Evolutionary conservation across 2,888 invertebrate genomes (phyloP), one percentile per base, ranked within the genome.

Genomic region (Tenodera sinensis): DNA sequence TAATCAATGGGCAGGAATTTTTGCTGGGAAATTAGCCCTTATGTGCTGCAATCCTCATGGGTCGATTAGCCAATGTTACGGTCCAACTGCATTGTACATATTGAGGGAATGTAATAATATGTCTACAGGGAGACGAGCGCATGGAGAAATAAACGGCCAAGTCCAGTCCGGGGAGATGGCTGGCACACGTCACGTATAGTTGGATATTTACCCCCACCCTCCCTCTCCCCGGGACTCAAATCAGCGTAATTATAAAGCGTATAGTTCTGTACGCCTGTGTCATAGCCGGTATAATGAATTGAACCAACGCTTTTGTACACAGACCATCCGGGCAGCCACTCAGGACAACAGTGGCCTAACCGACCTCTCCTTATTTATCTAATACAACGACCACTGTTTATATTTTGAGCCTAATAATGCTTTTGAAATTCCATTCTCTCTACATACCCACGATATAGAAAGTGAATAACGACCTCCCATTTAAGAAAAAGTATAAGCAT

Each of bases 171-270:
- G 14, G n/a, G 12, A 25, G 86, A 12, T 28, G 30, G 84, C 8
- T 20, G 87, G 87, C 87, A 87, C 87, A 87, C 87, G 87, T 87
- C 87, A 87, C 87, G 87, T 87, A 87, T 87, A 81, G 86, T 86
- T 86, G 86, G 86, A 86, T 86, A 87, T 87, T 87, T 87, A 34
- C 82, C 82, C 87, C 87, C 85, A 7, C n/a, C 9, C 42, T 8
- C 28, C 84, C 3, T 71, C 15, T 20, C 85, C 85, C 85, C 87
- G 34, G 71, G 83, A 89, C 89, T 89, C 89, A 83, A 89, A 89
- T 89, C 89, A 89, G 87, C 84, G 89, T 87, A 89, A 87, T 89
- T 89, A 89, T 89, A 89, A 87, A 87, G 87, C 87, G 83, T 83
- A 87, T 87, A 87, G 87, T 83, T 28, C 87, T 83, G 34, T 54